A percentile compares a stretch with the other conserved stretches of the same genome.
Evolutionary conservation across 1,140 invertebrate species (phyloP).

Genomic region (Sinella curviseta): DNA sequence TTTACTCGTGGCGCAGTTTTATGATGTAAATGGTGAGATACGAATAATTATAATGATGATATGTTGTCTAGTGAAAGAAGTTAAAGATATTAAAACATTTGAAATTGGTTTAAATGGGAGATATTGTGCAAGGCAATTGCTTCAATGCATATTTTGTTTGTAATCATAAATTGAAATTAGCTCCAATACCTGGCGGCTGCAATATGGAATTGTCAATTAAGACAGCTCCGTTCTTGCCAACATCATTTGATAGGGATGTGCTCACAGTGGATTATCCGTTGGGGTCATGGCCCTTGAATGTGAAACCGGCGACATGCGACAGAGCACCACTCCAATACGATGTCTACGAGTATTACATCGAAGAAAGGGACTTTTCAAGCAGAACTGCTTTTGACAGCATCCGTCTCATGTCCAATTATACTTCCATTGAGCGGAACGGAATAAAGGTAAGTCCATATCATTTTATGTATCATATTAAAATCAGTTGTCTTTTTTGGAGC

Average conservation of each 20-base stretch:
- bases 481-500: neutral
- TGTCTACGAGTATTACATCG: constrained; percentile 67
- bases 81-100: too few species aligned
- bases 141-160: too few species aligned
- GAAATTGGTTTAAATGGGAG: neutral
- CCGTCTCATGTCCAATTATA: constrained; percentile 63
- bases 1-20: constrained; percentile 61
- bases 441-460: constrained; percentile 58
- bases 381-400: constrained; percentile 66
- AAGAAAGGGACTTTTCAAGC: constrained; percentile 60
- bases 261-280: constrained; percentile 64
- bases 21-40: constrained; percentile 59
- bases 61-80: too few species aligned
- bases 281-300: constrained; percentile 55
- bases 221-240: constrained; percentile 65
- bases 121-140: too few species aligned
- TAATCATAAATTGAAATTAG: too few species aligned
- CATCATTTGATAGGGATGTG: constrained; percentile 58
- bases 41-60: neutral
- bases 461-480: neutral
- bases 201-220: constrained; percentile 69
- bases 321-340: constrained; percentile 56
- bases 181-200: constrained; percentile 75
- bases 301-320: constrained; percentile 51
- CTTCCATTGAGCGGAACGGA: constrained; percentile 61